Conservation (phyloP, 2,113 vertebrate genomes). For the Tachycineta bicolor region DNA sequence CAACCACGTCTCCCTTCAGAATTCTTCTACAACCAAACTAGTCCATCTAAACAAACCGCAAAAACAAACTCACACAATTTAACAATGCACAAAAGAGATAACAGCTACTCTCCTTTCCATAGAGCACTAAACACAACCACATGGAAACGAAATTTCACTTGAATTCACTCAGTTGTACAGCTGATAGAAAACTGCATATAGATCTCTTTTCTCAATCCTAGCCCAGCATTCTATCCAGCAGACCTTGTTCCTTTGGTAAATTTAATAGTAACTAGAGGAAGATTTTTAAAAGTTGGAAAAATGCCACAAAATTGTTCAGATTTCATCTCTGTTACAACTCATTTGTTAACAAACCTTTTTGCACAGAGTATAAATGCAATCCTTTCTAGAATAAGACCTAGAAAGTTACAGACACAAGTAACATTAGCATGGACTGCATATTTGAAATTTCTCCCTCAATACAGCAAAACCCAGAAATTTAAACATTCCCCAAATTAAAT, state of each 20-base stretch:
- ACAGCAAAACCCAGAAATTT: background rate
- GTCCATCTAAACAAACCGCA: background rate
- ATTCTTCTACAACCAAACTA: background rate
- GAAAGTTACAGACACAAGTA: background rate
- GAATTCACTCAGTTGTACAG: background rate
- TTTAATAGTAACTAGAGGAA: background rate
- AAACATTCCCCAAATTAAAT: background rate
- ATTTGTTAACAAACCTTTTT: background rate
- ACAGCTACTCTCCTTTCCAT: background rate
- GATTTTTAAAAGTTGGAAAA: background rate
- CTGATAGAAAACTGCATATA: background rate
- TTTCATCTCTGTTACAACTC: background rate
- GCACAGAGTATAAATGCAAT: background rate
- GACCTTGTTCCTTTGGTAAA: background rate
- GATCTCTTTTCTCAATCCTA: background rate
- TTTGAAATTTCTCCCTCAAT: background rate
- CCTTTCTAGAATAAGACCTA: background rate
- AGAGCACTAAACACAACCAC: background rate
- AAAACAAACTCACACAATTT: background rate
- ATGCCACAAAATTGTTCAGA: background rate
- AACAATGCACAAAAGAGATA: background rate
- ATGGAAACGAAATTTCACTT: background rate
- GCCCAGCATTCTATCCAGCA: background rate
- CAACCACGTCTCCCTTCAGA: background rate
- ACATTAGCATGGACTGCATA: background rate